Evolutionary conservation across 2,797 vertebrate species (phyloP), one percentile per base, ranked within the genome.

Genomic region (Pterois miles): DNA sequence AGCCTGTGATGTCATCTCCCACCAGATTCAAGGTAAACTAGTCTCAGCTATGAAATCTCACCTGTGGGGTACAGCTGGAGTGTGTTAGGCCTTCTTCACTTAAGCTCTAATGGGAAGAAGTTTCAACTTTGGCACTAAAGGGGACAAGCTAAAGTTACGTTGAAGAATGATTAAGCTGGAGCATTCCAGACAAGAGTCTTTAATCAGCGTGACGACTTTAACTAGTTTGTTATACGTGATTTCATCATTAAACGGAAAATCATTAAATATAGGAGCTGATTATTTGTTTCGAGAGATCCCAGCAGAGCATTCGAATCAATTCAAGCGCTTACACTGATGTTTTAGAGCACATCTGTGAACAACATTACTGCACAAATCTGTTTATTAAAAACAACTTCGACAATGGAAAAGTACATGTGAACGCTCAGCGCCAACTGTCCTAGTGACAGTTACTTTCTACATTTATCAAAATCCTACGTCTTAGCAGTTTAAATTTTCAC

Each of bases 321-420:
- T 63, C 3, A 83, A 66, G 63, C 65, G 80, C 10, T 74, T 36
- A 67, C 25, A 84, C 12, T 68, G 52, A 40, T 65, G 46, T 3
- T 8, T 38, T 27, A 46, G 58, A 74, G 67, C 52, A 85, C 63
- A 83, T 67, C 43, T 66, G 50, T 59, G 65, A 76, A 74, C 66
- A 76, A 74, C 66, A 80, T 71, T 62, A 74, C 76, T 71, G 64
- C 70, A 89, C 83, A 85, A 71, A 71, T 82, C 22, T 29, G 50
- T 74, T 88, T 76, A 84, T 86, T 87, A 50, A 76, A 86, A 88
- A 77, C 83, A 86, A 57, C 36, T 58, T 60, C 54, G 71, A 90
- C 74, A 88, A 14, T 76, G 73, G 68, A 86, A 63, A 75, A 46
- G 63, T 80, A 88, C 82, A 90, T 70, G 59, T 76, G 52, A 78